Percentiles rank a stretch among this genome's conserved stretches.
phyloP scores from a whole-genome alignment of 2,888 invertebrate genomes.

The Cantharis nigra region DNA sequence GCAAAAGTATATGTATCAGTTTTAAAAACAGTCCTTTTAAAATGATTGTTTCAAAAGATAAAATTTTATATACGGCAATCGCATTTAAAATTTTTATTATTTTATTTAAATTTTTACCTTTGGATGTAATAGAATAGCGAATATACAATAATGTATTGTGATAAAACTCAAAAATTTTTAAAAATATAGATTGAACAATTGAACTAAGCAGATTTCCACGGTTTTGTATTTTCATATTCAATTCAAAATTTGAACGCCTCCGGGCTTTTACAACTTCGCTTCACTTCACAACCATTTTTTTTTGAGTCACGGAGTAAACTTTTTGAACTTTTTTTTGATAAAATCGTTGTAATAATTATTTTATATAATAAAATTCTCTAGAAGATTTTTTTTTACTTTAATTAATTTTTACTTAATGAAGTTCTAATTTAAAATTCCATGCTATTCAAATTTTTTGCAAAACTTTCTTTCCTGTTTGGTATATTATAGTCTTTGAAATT shows the following conservation, averaged over 20 bases:
- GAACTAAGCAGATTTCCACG: background rate
- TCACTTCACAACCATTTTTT: background rate
- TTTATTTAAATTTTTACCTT: background rate
- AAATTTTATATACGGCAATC: background rate
- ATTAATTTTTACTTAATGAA: background rate
- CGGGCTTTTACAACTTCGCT: background rate
- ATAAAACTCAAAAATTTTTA: background rate
- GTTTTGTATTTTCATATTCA: background rate
- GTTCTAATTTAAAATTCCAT: background rate
- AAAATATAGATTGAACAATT: too few species aligned
- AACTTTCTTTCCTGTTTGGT: background rate
- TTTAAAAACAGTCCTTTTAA: background rate
- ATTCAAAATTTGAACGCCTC: background rate
- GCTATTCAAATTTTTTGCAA: background rate
- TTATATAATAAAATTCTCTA: background rate
- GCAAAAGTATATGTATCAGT: conserved; percentile 5
- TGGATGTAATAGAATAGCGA: background rate
- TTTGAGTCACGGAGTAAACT: background rate
- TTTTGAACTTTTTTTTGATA: background rate
- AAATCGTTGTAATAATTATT: background rate
- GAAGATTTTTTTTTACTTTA: background rate
- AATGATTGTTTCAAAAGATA: background rate
- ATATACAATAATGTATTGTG: background rate
- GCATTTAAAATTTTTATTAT: background rate
- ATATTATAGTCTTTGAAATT: background rate